Evolutionary conservation across 1,140 invertebrate genomes (phyloP).

Genomic region (Aphis craccivora): DNA sequence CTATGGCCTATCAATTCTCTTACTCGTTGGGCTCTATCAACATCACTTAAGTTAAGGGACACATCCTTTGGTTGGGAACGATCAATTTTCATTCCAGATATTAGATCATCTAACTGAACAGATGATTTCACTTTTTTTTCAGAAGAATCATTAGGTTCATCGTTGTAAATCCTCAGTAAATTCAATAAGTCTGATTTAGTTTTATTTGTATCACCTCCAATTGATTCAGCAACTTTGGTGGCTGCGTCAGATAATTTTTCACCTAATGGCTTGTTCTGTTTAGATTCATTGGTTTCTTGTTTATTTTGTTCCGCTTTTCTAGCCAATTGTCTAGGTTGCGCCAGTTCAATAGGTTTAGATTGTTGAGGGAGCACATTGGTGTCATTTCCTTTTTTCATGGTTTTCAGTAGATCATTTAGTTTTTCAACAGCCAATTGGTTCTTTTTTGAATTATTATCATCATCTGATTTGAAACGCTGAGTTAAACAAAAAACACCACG

Average conservation of each 20-base stretch:
- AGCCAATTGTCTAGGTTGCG: slow-evolving; percentile 50
- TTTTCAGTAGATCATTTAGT: slow-evolving; percentile 47
- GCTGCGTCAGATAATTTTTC: slow-evolving; percentile 69
- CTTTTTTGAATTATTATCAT: slow-evolving; percentile 16
- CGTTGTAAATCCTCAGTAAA: slow-evolving; percentile 56
- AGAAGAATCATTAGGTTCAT: slow-evolving; percentile 2
- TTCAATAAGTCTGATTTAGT: slow-evolving; percentile 78
- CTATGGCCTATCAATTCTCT: neutral
- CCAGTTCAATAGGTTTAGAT: slow-evolving; percentile 22
- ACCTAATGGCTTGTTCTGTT: slow-evolving; percentile 54
- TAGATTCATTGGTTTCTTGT: neutral
- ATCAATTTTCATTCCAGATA: slow-evolving; percentile 56
- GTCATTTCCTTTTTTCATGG: slow-evolving; percentile 46
- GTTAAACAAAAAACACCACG: neutral
- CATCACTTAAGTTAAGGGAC: neutral
- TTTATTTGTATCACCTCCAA: slow-evolving; percentile 73
- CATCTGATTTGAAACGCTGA: slow-evolving; percentile 44
- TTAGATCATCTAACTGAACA: slow-evolving; percentile 29
- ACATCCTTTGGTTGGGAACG: neutral
- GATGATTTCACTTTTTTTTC: slow-evolving; percentile 53
- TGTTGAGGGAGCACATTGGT: neutral
- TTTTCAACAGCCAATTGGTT: slow-evolving; percentile 43
- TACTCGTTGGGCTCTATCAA: slow-evolving; percentile 33
- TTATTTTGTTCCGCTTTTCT: slow-evolving; percentile 19
- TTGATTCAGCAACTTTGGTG: slow-evolving; percentile 71